Conservation (phyloP, 2,888 invertebrate species). For the Hydrotaea cyrtoneurina region DNA sequence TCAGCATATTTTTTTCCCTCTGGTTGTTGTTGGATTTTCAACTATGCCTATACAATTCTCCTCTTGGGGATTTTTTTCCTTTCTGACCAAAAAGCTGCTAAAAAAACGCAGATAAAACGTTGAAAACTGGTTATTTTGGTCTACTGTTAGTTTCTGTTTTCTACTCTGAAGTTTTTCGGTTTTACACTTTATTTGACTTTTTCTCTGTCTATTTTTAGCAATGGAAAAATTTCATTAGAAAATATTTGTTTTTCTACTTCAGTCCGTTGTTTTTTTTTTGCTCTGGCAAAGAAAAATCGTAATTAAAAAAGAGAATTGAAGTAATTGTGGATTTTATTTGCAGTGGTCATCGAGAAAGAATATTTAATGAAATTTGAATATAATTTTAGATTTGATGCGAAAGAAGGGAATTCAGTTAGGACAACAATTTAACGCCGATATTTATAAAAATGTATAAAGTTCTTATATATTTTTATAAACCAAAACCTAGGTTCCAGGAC, state of each 20-base stretch:
- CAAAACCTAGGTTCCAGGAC: too few species aligned
- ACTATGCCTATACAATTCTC: conserved; percentile 53
- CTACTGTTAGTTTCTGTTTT: conserved; percentile 59
- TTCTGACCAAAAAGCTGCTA: conserved; percentile 25
- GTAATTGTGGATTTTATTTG: neutral
- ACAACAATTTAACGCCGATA: too few species aligned
- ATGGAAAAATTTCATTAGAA: conserved; percentile 63
- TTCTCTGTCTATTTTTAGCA: conserved; percentile 55
- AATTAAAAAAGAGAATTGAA: neutral
- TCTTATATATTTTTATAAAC: too few species aligned
- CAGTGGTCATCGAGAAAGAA: too few species aligned
- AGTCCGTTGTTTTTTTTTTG: conserved; percentile 12
- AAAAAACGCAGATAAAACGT: neutral
- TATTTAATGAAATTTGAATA: too few species aligned
- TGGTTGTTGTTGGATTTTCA: conserved; percentile 13
- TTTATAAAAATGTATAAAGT: too few species aligned
- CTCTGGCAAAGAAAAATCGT: conserved; percentile 13
- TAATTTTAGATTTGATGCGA: too few species aligned
- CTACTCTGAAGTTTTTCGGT: neutral
- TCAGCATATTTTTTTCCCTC: conserved; percentile 22
- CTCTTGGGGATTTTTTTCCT: conserved; percentile 38
- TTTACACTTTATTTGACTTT: conserved; percentile 26
- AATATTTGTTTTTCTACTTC: conserved; percentile 46
- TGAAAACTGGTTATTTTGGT: conserved; percentile 66
- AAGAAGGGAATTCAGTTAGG: too few species aligned